Conservation (phyloP, 2,113 vertebrate species). For the Sphaerodactylus townsendi region DNA sequence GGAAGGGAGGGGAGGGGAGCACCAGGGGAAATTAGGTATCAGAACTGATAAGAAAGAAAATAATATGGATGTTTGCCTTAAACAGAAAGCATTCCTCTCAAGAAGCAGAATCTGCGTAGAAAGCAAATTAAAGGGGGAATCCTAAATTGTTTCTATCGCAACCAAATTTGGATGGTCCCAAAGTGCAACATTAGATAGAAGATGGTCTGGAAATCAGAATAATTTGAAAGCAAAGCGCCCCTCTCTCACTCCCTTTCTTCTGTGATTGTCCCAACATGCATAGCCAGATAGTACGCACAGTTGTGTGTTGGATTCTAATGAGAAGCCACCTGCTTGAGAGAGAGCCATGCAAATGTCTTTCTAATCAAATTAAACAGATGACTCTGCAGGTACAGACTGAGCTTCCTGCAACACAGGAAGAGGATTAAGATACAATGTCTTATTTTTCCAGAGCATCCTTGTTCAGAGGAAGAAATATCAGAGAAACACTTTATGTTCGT, state of each 20-base stretch:
- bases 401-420: fast-evolving
- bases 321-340: conserved; percentile 55
- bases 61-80: no score
- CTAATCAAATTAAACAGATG: conserved; percentile 15
- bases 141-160: not conserved
- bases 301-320: not conserved
- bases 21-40: not conserved
- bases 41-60: not conserved
- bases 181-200: conserved; percentile 16
- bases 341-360: not conserved
- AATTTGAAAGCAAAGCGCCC: conserved; percentile 47
- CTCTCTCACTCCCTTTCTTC: not conserved
- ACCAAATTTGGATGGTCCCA: not conserved
- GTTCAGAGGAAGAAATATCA: not conserved
- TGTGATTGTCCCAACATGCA: not conserved
- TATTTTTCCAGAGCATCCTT: not conserved
- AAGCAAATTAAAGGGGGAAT: fast-evolving
- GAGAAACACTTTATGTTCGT: fast-evolving
- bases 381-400: not conserved
- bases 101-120: not conserved
- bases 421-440: not conserved
- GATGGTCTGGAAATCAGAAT: conserved; percentile 37
- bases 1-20: not conserved
- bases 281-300: not conserved
- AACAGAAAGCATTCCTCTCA: not conserved